These are phyloP conservation scores for Styela clava DNA, from an alignment of 23 tunicate genomes.

Conservation along the genomic window DNA sequence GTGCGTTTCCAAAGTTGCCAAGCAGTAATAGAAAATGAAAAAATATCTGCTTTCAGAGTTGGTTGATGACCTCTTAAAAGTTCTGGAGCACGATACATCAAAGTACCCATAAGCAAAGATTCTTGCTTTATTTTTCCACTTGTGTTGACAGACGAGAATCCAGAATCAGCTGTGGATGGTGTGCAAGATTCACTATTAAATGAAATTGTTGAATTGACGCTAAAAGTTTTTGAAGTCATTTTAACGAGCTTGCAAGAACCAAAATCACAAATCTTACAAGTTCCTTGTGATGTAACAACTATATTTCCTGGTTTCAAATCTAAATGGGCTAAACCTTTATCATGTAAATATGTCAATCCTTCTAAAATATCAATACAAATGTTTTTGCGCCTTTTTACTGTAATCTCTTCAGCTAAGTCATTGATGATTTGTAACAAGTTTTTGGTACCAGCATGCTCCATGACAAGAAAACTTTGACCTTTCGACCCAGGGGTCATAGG, in stretches of 20 bases:
- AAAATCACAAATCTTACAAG: constrained; percentile 84
- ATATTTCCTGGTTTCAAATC: constrained; percentile 92
- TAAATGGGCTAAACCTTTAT: constrained; percentile 48
- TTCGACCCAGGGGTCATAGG: constrained; percentile 29
- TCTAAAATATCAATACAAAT: constrained; percentile 42
- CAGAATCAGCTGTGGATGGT: constrained; percentile 21
- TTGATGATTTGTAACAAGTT: constrained; percentile 65
- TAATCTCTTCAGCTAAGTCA: constrained; percentile 30
- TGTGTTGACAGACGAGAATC: neutral
- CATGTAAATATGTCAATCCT: constrained; percentile 60
- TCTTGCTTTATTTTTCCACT: constrained; percentile 6
- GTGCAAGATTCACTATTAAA: constrained; percentile 18
- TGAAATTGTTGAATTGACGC: constrained; percentile 11
- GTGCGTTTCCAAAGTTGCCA: constrained; percentile 79
- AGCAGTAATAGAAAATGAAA: constrained; percentile 80
- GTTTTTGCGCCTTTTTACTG: constrained; percentile 2
- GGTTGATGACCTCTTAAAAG: constrained; percentile 54
- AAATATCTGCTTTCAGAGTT: constrained; percentile 59
- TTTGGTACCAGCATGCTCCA: constrained; percentile 76
- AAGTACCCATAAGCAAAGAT: constrained; percentile 76
- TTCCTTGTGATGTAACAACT: constrained; percentile 42
- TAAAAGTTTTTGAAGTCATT: constrained; percentile 12
- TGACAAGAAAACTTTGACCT: constrained; percentile 59
- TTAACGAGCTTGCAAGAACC: constrained; percentile 55
- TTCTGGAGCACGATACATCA: constrained; percentile 86